These are phyloP conservation scores for Portunus trituberculatus DNA, from an alignment of 1,140 invertebrate genomes.

Conservation along the genomic window DNA sequence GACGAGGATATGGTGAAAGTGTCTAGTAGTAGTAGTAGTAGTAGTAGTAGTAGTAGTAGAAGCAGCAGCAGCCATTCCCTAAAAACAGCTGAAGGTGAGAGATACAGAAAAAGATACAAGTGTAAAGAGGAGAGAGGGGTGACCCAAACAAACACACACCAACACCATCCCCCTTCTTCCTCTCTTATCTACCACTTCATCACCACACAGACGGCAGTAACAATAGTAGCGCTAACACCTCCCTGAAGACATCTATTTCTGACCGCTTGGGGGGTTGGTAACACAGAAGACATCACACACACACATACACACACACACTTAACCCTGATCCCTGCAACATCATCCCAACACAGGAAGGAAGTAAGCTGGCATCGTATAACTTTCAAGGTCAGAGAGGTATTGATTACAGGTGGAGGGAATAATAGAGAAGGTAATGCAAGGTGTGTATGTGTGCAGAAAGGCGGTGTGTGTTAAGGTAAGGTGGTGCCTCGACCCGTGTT, in stretches of 20 bases:
- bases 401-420: constrained; percentile 47
- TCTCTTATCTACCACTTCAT: too few relatives aligned
- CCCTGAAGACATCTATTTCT: too few relatives aligned
- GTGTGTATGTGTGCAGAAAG: background rate
- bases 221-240: too few relatives aligned
- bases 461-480: background rate
- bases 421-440: background rate
- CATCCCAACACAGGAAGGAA: constrained; percentile 36
- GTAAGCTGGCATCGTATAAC: background rate
- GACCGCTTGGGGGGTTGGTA: too few relatives aligned
- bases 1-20: too few relatives aligned
- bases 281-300: too few relatives aligned
- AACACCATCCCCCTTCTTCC: too few relatives aligned
- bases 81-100: too few relatives aligned
- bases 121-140: too few relatives aligned
- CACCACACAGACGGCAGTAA: too few relatives aligned
- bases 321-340: constrained; percentile 63
- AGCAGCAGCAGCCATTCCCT: background rate
- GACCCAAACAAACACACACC: too few relatives aligned
- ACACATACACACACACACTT: background rate
- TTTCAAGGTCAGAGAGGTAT: constrained; percentile 62
- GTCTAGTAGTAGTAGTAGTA: constrained; percentile 23
- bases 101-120: too few relatives aligned
- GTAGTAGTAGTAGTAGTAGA: constrained; percentile 22
- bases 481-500: constrained; percentile 16